A percentile compares a stretch with the other conserved stretches of the same genome.
These are phyloP conservation scores for Cheirogaleus major DNA, from an alignment of 2,797 vertebrate species.

Conservation along the genomic window DNA sequence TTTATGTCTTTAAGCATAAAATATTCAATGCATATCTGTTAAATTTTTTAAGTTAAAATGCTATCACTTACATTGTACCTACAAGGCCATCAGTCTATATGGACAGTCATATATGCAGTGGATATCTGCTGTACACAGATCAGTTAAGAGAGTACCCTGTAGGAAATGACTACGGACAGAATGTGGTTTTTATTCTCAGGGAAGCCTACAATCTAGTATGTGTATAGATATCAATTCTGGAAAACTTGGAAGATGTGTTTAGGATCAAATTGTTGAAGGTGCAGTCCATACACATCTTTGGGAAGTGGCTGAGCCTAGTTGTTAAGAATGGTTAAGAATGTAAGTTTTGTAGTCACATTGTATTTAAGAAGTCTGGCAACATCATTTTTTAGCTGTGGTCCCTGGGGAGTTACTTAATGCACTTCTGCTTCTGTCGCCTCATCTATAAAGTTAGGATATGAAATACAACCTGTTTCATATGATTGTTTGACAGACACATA, in stretches of 20 bases:
- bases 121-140: not conserved
- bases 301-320: not conserved
- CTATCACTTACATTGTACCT: not conserved
- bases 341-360: not conserved
- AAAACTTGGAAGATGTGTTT: not conserved
- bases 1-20: not conserved
- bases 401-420: not conserved
- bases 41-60: conserved; percentile 23
- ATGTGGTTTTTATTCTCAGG: not conserved
- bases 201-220: not conserved
- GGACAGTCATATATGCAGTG: too few relatives aligned
- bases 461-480: not conserved
- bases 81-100: not conserved
- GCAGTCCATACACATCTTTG: not conserved
- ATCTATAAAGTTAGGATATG: not conserved
- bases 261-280: not conserved
- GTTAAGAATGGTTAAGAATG: not conserved
- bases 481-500: not conserved
- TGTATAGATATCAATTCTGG: not conserved
- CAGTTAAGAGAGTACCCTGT: too few relatives aligned
- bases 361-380: not conserved
- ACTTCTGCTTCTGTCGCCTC: not conserved
- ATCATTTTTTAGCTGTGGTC: not conserved
- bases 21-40: conserved; percentile 5
- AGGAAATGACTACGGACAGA: not conserved